phyloP scores from a whole-genome alignment of 2,797 vertebrate genomes.

The Discoglossus pictus region DNA sequence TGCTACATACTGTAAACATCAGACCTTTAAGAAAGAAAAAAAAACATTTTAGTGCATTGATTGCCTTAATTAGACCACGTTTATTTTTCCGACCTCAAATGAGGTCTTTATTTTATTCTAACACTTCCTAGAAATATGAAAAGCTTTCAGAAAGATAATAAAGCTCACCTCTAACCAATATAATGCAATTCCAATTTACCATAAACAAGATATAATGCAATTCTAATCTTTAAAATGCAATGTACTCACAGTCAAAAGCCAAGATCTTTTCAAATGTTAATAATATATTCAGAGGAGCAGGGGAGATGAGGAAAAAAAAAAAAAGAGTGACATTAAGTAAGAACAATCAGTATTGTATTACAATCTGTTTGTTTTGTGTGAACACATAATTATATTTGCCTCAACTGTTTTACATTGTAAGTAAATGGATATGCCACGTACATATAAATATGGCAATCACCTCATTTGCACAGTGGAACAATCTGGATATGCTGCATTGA shows the following conservation, averaged over 20 bases:
- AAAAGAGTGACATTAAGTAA: conserved; percentile 39
- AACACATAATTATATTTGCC: conserved; percentile 42
- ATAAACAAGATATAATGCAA: too few relatives aligned
- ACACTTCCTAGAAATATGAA: too few relatives aligned
- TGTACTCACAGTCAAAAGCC: conserved; percentile 8
- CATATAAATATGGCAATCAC: conserved; percentile 41
- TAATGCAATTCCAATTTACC: too few relatives aligned
- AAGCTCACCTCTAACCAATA: too few relatives aligned
- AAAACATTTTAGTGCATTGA: background rate
- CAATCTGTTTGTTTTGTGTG: conserved; percentile 42
- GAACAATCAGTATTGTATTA: conserved; percentile 36
- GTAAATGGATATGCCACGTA: conserved; percentile 32
- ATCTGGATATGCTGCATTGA: conserved; percentile 10
- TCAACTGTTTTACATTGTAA: conserved; percentile 35
- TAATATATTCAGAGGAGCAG: conserved; percentile 26
- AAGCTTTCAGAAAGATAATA: too few relatives aligned
- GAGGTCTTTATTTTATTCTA: background rate
- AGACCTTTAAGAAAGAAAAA: conserved; percentile 7
- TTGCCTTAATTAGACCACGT: conserved; percentile 4
- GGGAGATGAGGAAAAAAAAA: conserved; percentile 4
- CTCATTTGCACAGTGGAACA: conserved; percentile 19
- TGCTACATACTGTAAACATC: too few relatives aligned
- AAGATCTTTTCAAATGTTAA: conserved; percentile 30
- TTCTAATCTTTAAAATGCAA: too few relatives aligned
- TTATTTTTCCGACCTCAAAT: background rate